Conservation (phyloP, 2,888 invertebrate species). For the Pharmacophagus antenor region DNA sequence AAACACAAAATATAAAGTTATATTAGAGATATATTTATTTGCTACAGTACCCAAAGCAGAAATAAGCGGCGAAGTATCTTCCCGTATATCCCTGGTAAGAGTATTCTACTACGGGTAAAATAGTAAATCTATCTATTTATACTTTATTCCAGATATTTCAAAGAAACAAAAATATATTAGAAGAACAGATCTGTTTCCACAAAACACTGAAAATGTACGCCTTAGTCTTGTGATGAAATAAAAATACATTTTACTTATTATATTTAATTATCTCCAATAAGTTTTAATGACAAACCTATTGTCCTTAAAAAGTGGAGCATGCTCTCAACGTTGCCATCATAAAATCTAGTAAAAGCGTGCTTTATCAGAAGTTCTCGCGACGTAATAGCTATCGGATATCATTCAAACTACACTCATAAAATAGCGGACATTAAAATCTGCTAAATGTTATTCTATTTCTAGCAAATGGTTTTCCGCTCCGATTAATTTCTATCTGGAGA, state of each 20-base stretch:
- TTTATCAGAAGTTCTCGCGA: constrained; percentile 11
- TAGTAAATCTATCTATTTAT: too few relatives aligned
- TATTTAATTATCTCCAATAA: background rate
- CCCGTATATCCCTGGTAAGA: too few relatives aligned
- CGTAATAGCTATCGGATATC: constrained; percentile 18
- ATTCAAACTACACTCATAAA: constrained; percentile 24
- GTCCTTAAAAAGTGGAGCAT: background rate
- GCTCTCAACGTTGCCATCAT: constrained; percentile 17
- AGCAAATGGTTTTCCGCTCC: background rate
- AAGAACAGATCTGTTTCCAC: too few relatives aligned
- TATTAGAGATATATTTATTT: too few relatives aligned
- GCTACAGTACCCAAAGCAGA: too few relatives aligned
- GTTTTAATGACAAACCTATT: background rate
- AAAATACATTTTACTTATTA: background rate
- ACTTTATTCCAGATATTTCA: too few relatives aligned
- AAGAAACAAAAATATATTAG: too few relatives aligned
- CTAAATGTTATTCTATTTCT: constrained; percentile 15
- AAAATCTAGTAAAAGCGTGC: constrained; percentile 15
- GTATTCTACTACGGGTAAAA: too few relatives aligned
- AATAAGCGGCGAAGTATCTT: too few relatives aligned
- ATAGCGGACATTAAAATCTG: constrained; percentile 18
- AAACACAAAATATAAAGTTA: too few relatives aligned
- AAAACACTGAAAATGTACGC: too few relatives aligned
- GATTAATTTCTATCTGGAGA: constrained; percentile 6
- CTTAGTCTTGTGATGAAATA: background rate